These are phyloP conservation scores for Brachypterus glaber DNA, from an alignment of 2,888 invertebrate genomes.

Conservation along the genomic window DNA sequence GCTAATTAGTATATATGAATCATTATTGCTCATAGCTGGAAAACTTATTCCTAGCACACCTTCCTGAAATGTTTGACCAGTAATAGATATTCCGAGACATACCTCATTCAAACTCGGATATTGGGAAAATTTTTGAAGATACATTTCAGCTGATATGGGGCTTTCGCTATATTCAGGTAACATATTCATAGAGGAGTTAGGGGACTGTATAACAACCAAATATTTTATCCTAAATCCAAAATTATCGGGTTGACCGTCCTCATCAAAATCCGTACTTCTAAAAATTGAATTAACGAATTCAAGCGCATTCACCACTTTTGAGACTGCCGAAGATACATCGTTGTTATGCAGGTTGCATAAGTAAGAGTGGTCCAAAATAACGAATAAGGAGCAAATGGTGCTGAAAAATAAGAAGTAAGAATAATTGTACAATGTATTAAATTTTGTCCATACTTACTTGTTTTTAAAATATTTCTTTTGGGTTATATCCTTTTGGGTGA, in stretches of 20 bases:
- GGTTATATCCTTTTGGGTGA: too few relatives aligned
- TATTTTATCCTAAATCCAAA: constrained; percentile 47
- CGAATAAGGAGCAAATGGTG: constrained; percentile 40
- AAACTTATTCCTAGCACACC: constrained; percentile 38
- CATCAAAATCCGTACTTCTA: constrained; percentile 47
- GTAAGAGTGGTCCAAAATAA: constrained; percentile 45
- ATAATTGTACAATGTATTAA: too few relatives aligned
- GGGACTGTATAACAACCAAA: constrained; percentile 41
- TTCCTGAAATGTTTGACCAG: constrained; percentile 44
- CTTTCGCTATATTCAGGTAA: constrained; percentile 33
- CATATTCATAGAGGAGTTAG: constrained; percentile 40
- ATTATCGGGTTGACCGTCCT: constrained; percentile 46
- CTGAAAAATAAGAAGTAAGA: constrained; percentile 26
- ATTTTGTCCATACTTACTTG: too few relatives aligned
- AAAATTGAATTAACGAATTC: constrained; percentile 47
- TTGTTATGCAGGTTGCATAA: constrained; percentile 42
- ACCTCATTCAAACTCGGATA: constrained; percentile 43
- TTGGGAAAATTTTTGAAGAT: constrained; percentile 41
- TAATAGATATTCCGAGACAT: constrained; percentile 46
- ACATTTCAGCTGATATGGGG: constrained; percentile 39
- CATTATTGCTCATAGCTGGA: constrained; percentile 31
- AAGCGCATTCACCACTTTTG: constrained; percentile 43
- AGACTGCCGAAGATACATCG: constrained; percentile 41
- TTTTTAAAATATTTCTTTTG: too few relatives aligned
- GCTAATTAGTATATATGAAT: neutral